Conservation (phyloP, 2,113 vertebrate species). For the Chinchilla lanigera region DNA sequence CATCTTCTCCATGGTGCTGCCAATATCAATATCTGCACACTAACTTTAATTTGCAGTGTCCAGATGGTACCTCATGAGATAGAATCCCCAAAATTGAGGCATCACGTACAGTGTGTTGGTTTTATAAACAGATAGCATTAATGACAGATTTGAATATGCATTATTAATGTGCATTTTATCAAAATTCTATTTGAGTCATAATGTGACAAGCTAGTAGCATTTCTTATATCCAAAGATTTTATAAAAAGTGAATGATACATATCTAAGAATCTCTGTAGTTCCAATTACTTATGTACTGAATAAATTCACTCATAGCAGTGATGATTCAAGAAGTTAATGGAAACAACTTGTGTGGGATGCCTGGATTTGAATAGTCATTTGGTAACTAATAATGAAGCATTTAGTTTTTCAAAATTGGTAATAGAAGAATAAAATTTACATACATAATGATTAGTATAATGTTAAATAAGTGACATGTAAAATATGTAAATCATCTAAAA, state of each 20-base stretch:
- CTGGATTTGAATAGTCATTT: not conserved
- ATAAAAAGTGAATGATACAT: not conserved
- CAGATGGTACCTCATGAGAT: not conserved
- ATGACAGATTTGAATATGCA: conserved; percentile 1
- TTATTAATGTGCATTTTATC: conserved; percentile 42
- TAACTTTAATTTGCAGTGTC: conserved; percentile 18
- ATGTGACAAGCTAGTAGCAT: not conserved
- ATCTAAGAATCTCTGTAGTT: not conserved
- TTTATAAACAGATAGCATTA: conserved; percentile 25
- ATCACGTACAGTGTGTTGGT: not conserved
- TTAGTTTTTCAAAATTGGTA: not conserved
- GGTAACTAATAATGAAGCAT: not conserved
- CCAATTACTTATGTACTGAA: conserved; percentile 1
- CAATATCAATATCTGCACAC: not conserved
- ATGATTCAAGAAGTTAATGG: not conserved
- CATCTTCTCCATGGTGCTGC: not conserved
- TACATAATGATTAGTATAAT: not conserved
- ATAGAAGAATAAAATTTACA: not conserved
- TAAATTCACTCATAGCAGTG: not conserved
- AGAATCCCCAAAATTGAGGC: not conserved
- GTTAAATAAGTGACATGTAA: not conserved
- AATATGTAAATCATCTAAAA: not conserved
- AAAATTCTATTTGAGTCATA: conserved; percentile 46
- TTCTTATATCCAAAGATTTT: not conserved
- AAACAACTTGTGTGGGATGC: not conserved